phyloP scores from a whole-genome alignment of 2,113 vertebrate genomes.

The Dissostichus mawsoni region DNA sequence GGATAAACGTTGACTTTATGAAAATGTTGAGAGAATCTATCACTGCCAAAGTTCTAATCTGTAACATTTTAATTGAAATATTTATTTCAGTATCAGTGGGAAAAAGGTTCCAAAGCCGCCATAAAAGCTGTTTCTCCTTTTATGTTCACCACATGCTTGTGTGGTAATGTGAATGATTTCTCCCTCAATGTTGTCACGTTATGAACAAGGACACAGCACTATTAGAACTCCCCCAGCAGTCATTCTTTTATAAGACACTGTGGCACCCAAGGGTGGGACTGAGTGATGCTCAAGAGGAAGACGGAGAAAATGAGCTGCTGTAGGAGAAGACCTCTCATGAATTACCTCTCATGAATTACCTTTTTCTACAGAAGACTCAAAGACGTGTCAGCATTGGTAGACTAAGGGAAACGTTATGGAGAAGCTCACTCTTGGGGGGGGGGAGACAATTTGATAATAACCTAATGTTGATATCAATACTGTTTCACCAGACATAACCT shows the following conservation, averaged over 20 bases:
- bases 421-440: too few relatives aligned
- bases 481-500: too few relatives aligned
- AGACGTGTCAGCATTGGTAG: not conserved
- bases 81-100: not conserved
- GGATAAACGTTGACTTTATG: not conserved
- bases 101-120: not conserved
- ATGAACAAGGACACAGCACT: not conserved
- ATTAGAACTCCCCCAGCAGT: not conserved
- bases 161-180: not conserved
- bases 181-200: not conserved
- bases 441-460: too few relatives aligned
- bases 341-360: conserved; percentile 4
- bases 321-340: not conserved
- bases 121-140: not conserved
- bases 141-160: not conserved
- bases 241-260: not conserved
- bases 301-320: conserved; percentile 14
- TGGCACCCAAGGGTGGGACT: not conserved
- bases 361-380: not conserved
- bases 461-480: too few relatives aligned
- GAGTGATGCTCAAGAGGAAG: conserved; percentile 17
- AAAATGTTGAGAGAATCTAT: conserved; percentile 4
- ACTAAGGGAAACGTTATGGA: too few relatives aligned
- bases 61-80: not conserved
- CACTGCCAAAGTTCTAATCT: conserved; percentile 4